Evolutionary conservation across 2,113 vertebrate genomes (phyloP).

Genomic region (Synchiropus splendidus): DNA sequence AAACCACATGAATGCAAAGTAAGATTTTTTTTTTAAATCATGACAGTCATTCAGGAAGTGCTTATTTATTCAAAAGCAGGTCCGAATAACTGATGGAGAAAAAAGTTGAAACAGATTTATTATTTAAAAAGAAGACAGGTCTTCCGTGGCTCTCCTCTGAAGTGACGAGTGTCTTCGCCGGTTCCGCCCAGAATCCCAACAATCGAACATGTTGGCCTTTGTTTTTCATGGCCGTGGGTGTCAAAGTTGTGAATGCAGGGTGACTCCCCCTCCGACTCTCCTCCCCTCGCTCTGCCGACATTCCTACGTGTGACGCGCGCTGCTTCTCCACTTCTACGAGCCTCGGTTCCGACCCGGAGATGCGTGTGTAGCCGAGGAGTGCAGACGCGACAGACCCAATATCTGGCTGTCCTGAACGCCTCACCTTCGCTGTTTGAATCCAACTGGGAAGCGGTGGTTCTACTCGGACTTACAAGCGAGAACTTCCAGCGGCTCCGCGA

Average conservation of each 20-base stretch:
- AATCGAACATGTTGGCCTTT: background rate
- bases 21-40: too few relatives aligned
- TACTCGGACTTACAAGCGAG: conserved; percentile 11
- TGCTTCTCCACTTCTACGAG: conserved; percentile 1
- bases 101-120: too few relatives aligned
- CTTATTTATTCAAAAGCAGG: too few relatives aligned
- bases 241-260: conserved; percentile 47
- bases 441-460: too few relatives aligned
- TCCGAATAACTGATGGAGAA: too few relatives aligned
- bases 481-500: conserved; percentile 2
- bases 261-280: conserved; percentile 6
- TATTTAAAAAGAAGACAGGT: background rate
- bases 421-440: too few relatives aligned
- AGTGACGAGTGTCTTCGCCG: background rate
- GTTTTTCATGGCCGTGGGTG: conserved; percentile 1
- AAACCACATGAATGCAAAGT: too few relatives aligned
- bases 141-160: background rate
- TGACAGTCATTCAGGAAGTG: too few relatives aligned
- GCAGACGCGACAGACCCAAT: too few relatives aligned
- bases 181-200: too few relatives aligned
- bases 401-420: too few relatives aligned
- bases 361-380: conserved; percentile 46
- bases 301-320: conserved; percentile 1
- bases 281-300: background rate
- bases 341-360: conserved; percentile 43